A percentile compares a stretch with the other conserved stretches of the same genome.
Evolutionary conservation across 2,797 vertebrate species (phyloP).

Genomic region (Pantherophis vulpinus): DNA sequence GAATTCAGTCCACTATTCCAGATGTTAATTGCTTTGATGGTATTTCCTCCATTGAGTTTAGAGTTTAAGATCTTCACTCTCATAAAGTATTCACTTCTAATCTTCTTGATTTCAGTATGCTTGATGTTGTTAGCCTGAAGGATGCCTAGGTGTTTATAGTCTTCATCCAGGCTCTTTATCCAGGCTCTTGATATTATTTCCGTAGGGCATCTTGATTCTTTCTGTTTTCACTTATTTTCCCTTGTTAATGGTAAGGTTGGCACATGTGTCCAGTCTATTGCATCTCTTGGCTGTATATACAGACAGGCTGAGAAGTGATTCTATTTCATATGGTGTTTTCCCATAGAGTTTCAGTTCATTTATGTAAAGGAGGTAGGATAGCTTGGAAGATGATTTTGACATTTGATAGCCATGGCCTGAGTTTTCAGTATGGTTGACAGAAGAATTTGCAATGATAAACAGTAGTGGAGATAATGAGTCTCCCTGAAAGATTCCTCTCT

Average conservation of each 20-base stretch:
- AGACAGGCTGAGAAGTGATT: background rate
- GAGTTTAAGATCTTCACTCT: background rate
- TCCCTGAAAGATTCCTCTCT: background rate
- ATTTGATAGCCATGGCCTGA: background rate
- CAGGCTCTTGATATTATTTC: background rate
- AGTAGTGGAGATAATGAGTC: background rate
- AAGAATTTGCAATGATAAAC: background rate
- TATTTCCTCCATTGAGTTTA: background rate
- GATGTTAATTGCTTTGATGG: background rate
- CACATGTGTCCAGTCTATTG: background rate
- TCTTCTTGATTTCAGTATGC: background rate
- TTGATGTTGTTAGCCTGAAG: background rate
- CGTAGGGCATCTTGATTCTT: background rate
- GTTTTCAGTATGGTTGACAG: background rate
- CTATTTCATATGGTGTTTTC: background rate
- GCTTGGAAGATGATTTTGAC: background rate
- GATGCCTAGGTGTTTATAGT: background rate
- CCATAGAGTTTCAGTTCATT: background rate
- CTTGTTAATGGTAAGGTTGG: background rate
- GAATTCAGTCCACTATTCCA: background rate
- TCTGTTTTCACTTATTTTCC: background rate
- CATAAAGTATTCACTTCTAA: background rate
- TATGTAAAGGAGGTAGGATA: background rate
- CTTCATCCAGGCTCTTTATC: background rate
- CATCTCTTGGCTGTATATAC: background rate